Base-by-base conservation (phyloP, 2,113 vertebrate genomes). In the Irena cyanogastra region DNA sequence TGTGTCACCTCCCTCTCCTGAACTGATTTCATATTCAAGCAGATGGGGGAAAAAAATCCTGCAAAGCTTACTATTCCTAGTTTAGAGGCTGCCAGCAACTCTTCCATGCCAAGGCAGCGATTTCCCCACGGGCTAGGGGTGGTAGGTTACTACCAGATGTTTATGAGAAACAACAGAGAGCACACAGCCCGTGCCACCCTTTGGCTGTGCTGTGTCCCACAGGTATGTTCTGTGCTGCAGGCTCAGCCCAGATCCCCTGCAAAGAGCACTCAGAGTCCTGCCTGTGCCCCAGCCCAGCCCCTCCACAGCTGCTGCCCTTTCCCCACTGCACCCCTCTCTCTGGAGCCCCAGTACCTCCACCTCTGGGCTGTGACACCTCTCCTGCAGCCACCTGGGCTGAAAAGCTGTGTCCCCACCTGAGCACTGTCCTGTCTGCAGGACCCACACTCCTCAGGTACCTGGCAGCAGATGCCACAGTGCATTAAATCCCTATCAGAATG, bases 281-380 rank as follows among this genome's bases (percentile, higher is more conserved):
- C 9, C 79, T 57, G 53, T 63, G 74, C 74, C 74, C 19, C 5
- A 28, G 57, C 49, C 31, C 86, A 47, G 28, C 35, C 59, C 35
- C 49, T 45, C 12, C 53, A 13, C 0, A 0, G 20, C 53, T 49
- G 45, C 81, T 64, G 42, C 57, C 50, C 66, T 3, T 15, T 27
- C 45, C 22, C 56, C 33, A 1, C 23, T 10, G 54, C 18, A 10
- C 1, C 15, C 66, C 42, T 9, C 23, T 11, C 57, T 59, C 59
- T 9, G 3, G 16, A 80, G 82, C 52, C 39, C 30, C 52, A 41
- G 28, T 0, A 17, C 0, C 41, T 8, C 2, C 60, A 7, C 0
- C 53, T 31, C 13, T 16, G 52, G 53, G 49, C 63, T 76, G 44
- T 7, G 42, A 23, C 68, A 22, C 6, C 52, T 56, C n/a, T 42